Evolutionary conservation across 2,797 vertebrate genomes (phyloP).

Genomic region (Petrocephalus schoutedeni): DNA sequence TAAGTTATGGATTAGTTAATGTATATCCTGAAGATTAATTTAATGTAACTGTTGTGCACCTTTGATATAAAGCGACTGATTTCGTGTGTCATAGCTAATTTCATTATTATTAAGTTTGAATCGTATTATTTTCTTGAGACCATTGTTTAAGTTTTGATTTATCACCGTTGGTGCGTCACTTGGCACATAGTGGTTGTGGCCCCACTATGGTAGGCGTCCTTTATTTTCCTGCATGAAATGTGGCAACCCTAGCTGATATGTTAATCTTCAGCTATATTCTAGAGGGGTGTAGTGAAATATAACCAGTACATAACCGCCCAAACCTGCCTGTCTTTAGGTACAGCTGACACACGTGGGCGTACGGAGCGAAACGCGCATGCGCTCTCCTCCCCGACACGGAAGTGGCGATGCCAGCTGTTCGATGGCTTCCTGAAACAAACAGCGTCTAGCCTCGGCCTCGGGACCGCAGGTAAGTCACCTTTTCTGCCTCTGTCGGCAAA

Average conservation of each 20-base stretch:
- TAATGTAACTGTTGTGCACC: too few relatives aligned
- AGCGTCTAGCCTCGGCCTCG: background rate
- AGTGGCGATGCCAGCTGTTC: constrained; percentile 31
- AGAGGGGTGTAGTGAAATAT: background rate
- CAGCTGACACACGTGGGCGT: constrained; percentile 4
- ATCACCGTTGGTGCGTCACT: too few relatives aligned
- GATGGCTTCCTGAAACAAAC: constrained; percentile 12
- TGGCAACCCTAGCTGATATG: background rate
- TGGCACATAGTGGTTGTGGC: too few relatives aligned
- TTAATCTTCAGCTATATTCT: background rate
- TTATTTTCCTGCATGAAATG: too few relatives aligned
- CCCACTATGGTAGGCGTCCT: too few relatives aligned
- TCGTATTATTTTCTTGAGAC: too few relatives aligned
- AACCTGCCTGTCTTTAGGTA: background rate
- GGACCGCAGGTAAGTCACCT: background rate
- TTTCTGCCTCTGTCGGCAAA: background rate
- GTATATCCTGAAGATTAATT: too few relatives aligned
- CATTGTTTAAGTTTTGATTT: too few relatives aligned
- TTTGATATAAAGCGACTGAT: too few relatives aligned
- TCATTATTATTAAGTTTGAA: too few relatives aligned
- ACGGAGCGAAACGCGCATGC: background rate
- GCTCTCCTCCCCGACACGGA: background rate
- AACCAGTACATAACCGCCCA: background rate
- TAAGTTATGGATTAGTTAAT: too few relatives aligned
- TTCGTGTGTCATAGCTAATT: too few relatives aligned